Evolutionary conservation across 2,113 vertebrate genomes (phyloP), one percentile per base, ranked within the genome.

Genomic region (Odontophorus gujanensis): DNA sequence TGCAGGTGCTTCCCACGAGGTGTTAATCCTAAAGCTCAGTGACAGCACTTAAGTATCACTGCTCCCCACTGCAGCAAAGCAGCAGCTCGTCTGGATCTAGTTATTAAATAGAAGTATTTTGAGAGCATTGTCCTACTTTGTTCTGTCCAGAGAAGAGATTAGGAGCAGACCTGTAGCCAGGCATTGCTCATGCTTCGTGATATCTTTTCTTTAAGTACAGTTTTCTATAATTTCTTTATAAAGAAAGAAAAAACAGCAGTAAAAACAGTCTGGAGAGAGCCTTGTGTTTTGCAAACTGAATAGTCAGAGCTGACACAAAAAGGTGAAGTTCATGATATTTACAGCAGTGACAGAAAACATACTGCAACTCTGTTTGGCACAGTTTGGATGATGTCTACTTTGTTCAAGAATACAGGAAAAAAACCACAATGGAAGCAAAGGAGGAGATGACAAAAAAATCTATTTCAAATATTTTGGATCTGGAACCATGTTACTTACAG

Each of bases 151-250:
- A 71, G 51, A 77, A 86, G 61, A 81, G 77, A 74, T 34, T 55
- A 63, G 57, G 42, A 30, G 43, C 32, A 47, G 42, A 67, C 50
- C 51, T 43, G 42, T 14, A 36, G 47, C n/a, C 57, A 90, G 84
- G 38, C 11, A 14, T 38, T 26, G n/a, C 57, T 81, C n/a, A 51
- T 0, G 0, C 22, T 51, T 89, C 1, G 0, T 40, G 25, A 45
- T 16, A 20, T 53, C 73, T 45, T 82, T 94, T 67, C 72, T 69
- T 55, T 66, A 69, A 66, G 66, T 81, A 32, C 9, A 0, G 2
- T 40, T 92, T 79, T 72, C 45, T 40, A 50, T 38, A 68, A 68
- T 81, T 90, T 84, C 57, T 86, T 78, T 76, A 48, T 45, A 45
- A 69, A 45, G 5, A 9, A 26, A 65, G 58, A 79, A 87, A 87